Evolutionary conservation across 2,888 invertebrate genomes (phyloP).

Genomic region (Yponomeuta cagnagella): DNA sequence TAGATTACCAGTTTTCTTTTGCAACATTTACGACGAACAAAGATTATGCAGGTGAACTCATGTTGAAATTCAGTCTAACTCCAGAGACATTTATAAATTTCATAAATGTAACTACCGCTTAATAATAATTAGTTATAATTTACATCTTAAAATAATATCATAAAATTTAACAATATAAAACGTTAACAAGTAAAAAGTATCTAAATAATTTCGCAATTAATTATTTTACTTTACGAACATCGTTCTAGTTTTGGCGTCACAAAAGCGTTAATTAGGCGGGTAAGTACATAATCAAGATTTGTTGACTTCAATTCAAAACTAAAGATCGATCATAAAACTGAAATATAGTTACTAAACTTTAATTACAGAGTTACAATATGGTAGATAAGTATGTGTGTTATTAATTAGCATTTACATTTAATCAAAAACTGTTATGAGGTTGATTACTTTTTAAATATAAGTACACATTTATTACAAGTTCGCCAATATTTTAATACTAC

Average conservation of each 20-base stretch:
- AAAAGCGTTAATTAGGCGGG: neutral
- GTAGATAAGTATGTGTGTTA: neutral
- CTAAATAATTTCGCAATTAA: constrained; percentile 30
- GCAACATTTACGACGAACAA: constrained; percentile 20
- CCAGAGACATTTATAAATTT: constrained; percentile 24
- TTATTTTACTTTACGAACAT: constrained; percentile 41
- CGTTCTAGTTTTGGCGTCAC: neutral
- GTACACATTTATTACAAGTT: neutral
- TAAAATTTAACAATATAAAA: constrained; percentile 69
- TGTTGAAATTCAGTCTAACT: constrained; percentile 20
- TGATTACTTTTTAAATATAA: constrained; percentile 6
- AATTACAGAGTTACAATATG: neutral
- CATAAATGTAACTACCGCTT: constrained; percentile 29
- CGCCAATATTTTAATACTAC: constrained; percentile 1
- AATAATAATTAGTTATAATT: constrained; percentile 28
- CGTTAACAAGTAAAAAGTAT: constrained; percentile 64
- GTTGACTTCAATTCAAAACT: neutral
- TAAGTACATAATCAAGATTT: neutral
- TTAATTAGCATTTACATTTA: neutral
- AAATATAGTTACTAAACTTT: neutral
- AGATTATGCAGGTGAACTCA: constrained; percentile 18
- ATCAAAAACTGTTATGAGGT: neutral
- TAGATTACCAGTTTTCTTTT: constrained; percentile 34
- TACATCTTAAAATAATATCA: constrained; percentile 46
- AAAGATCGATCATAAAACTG: constrained; percentile 2